Conservation (phyloP, 2,888 invertebrate species). For the Metallyticus violacea region DNA sequence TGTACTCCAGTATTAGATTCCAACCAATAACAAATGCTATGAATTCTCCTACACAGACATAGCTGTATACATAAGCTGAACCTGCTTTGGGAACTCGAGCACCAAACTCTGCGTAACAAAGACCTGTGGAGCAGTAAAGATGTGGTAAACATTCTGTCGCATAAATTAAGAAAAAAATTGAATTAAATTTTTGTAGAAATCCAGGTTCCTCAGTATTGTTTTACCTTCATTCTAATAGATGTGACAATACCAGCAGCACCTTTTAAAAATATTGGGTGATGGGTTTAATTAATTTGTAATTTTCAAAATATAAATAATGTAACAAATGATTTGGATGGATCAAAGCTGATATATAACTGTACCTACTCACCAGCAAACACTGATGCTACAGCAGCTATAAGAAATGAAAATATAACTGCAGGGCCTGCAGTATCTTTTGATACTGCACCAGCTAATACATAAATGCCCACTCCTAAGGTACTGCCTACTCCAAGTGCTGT, state of each 20-base stretch:
- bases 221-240: no score
- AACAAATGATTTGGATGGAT: no score
- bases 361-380: constrained; percentile 77
- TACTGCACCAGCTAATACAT: constrained; percentile 88
- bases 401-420: constrained; percentile 84
- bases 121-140: constrained; percentile 51
- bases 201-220: no score
- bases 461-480: constrained; percentile 92
- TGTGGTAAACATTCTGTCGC: no score
- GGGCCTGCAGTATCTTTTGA: constrained; percentile 87
- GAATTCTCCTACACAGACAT: constrained; percentile 89
- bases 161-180: no score
- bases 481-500: constrained; percentile 85
- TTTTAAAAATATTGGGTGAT: no score
- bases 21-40: constrained; percentile 90
- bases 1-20: constrained; percentile 88
- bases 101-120: constrained; percentile 91
- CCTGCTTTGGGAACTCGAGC: constrained; percentile 87
- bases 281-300: no score
- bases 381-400: constrained; percentile 89
- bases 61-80: constrained; percentile 91
- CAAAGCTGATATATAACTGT: no score
- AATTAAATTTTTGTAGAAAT: no score
- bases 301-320: no score
- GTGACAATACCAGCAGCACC: no score